Evolutionary conservation across 2,888 invertebrate species (phyloP).

Genomic region (Bembecia ichneumoniformis): DNA sequence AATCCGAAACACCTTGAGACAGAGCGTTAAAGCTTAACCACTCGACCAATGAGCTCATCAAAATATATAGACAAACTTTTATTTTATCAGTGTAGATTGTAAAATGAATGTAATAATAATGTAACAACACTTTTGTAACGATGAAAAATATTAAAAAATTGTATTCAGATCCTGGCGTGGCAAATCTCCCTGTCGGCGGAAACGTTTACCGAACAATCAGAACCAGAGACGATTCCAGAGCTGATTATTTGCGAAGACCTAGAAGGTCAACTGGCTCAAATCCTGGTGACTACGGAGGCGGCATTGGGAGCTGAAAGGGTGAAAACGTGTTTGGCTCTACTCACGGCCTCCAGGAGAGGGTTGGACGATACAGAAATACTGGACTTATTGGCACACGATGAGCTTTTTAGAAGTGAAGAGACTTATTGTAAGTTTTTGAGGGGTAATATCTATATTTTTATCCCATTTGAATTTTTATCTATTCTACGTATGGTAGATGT

Average conservation of each 20-base stretch:
- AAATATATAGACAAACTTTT: too few relatives aligned
- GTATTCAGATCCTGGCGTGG: conserved; percentile 60
- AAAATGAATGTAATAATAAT: too few relatives aligned
- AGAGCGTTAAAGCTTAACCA: too few relatives aligned
- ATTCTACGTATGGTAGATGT: too few relatives aligned
- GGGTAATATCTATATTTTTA: background rate
- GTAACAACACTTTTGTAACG: too few relatives aligned
- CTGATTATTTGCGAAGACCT: conserved; percentile 55
- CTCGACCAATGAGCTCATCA: too few relatives aligned
- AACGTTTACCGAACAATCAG: conserved; percentile 54
- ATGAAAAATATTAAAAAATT: background rate
- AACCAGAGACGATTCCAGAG: conserved; percentile 49
- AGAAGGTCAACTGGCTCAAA: conserved; percentile 75
- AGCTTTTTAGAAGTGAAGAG: conserved; percentile 74
- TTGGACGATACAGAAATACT: conserved; percentile 86
- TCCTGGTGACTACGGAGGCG: conserved; percentile 78
- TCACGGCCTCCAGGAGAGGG: conserved; percentile 83
- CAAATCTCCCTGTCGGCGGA: conserved; percentile 65
- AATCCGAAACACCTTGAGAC: too few relatives aligned
- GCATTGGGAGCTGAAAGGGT: conserved; percentile 78
- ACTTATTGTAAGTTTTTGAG: conserved; percentile 72
- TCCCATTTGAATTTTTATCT: too few relatives aligned
- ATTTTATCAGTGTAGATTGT: too few relatives aligned
- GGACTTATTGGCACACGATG: conserved; percentile 77
- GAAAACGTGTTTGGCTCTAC: conserved; percentile 77